These are phyloP conservation scores for Chauna torquata DNA, from an alignment of 2,113 vertebrate species.

Conservation along the genomic window DNA sequence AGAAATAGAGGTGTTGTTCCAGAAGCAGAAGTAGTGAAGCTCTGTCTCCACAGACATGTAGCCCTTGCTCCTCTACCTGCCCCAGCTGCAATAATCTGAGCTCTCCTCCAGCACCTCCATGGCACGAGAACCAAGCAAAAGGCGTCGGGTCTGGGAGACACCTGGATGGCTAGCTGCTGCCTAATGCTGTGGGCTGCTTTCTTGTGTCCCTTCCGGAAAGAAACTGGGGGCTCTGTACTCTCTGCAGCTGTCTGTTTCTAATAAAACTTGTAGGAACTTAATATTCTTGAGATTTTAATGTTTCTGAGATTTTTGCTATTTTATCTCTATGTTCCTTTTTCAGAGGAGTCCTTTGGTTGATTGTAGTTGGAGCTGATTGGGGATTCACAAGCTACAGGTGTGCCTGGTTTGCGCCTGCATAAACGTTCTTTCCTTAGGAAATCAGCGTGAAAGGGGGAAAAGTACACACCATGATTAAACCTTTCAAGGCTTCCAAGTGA, in stretches of 20 bases:
- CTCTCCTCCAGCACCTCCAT: not conserved
- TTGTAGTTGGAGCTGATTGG: not conserved
- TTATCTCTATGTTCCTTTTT: not conserved
- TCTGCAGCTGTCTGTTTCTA: not conserved
- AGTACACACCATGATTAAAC: not conserved
- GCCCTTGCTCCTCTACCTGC: not conserved
- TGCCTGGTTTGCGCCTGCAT: not conserved
- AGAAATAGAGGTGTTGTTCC: not conserved
- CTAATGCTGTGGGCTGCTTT: not conserved
- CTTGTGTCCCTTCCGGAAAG: not conserved
- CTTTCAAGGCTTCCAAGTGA: not conserved
- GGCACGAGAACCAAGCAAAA: not conserved
- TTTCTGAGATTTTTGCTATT: not conserved
- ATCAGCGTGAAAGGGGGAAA: not conserved
- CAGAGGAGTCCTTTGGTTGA: not conserved
- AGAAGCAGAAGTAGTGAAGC: not conserved
- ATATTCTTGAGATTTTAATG: not conserved
- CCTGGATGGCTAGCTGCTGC: not conserved
- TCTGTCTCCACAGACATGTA: not conserved
- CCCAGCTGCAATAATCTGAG: not conserved
- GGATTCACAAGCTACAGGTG: not conserved
- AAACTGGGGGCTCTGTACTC: not conserved
- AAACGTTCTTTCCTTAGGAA: not conserved
- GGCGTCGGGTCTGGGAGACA: not conserved
- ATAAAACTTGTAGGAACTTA: not conserved